phyloP scores from a whole-genome alignment of 2,797 vertebrate species.

The Anableps anableps region DNA sequence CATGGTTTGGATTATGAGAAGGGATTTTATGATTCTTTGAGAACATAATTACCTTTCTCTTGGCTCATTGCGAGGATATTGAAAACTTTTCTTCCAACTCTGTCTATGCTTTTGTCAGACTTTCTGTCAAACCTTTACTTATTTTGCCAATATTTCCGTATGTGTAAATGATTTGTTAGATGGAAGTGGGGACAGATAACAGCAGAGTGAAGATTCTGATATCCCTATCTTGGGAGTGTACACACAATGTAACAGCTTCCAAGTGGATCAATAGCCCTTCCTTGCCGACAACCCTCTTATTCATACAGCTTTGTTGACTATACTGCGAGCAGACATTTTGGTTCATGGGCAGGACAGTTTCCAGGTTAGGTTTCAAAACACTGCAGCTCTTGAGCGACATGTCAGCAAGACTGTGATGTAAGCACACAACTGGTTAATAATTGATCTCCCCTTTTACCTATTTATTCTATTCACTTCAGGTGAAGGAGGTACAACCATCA shows the following conservation, averaged over 20 bases:
- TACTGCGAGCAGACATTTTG: constrained; percentile 66
- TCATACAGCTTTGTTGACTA: constrained; percentile 78
- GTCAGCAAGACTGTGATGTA: constrained; percentile 59
- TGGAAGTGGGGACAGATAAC: constrained; percentile 73
- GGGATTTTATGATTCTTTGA: neutral
- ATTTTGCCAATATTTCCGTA: constrained; percentile 68
- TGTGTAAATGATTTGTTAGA: constrained; percentile 79
- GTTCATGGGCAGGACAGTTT: constrained; percentile 74
- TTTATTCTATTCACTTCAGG: constrained; percentile 28
- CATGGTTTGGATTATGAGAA: constrained; percentile 5
- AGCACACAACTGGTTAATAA: constrained; percentile 67
- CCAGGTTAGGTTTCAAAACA: constrained; percentile 76
- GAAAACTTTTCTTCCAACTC: constrained; percentile 20
- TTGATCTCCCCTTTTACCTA: constrained; percentile 39
- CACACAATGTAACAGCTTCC: constrained; percentile 66
- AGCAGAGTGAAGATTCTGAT: constrained; percentile 69
- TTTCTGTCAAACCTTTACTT: constrained; percentile 63
- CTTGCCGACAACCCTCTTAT: constrained; percentile 74
- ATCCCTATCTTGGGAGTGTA: constrained; percentile 64
- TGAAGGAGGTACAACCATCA: constrained; percentile 12
- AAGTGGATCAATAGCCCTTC: constrained; percentile 75
- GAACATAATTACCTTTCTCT: constrained; percentile 14
- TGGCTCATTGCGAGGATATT: neutral
- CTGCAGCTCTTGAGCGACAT: constrained; percentile 59
- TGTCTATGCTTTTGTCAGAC: constrained; percentile 48